Evolutionary conservation across 2,113 vertebrate genomes (phyloP), one percentile per base, ranked within the genome.

Genomic region (Chloropsis cyanopogon): DNA sequence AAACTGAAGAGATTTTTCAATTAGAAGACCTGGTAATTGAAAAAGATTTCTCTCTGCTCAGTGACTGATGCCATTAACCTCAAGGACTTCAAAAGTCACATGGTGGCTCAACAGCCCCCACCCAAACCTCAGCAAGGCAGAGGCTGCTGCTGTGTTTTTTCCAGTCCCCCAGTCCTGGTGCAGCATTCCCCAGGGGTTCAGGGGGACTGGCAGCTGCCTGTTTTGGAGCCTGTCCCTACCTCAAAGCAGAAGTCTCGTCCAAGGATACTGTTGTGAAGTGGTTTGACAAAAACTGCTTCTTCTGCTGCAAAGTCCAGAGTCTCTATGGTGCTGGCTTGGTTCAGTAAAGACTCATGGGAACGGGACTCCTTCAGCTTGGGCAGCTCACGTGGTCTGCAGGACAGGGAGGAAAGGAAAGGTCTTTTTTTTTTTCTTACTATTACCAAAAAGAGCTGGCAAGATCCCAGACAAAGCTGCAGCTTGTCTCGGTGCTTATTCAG

Each of bases 241-340:
- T 99, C 99, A 90, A 99, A 99, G 97, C 99, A 99, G 97, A 99
- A 99, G 96, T 99, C 99, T 94, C 99, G 98, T 60, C 99, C 99
- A 73, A 99, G 98, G 82, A 99, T 98, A 86, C 99, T 99, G 97
- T 98, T 99, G 97, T 99, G 99, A 54, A 99, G 98, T 9, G 99
- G 98, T 86, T 99, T 99, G 94, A 99, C 97, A 39, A 98, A 96
- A 24, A 99, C 98, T 11, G 98, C 98, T 53, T 99, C 99, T 93
- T 99, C 99, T 96, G 98, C 97, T 6, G 97, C 98, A 12, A 99
- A 98, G 94, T 99, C 99, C 95, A 99, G 97, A 53, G 98, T 98
- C 95, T 99, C 99, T 70, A 99, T 98, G 0, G 98, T 98, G 17
- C 98, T 99, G 92, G 98, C 97, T 1, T 99, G 99, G 91, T 98